phyloP scores from a whole-genome alignment of 2,113 vertebrate genomes.

The Stercorarius parasiticus region DNA sequence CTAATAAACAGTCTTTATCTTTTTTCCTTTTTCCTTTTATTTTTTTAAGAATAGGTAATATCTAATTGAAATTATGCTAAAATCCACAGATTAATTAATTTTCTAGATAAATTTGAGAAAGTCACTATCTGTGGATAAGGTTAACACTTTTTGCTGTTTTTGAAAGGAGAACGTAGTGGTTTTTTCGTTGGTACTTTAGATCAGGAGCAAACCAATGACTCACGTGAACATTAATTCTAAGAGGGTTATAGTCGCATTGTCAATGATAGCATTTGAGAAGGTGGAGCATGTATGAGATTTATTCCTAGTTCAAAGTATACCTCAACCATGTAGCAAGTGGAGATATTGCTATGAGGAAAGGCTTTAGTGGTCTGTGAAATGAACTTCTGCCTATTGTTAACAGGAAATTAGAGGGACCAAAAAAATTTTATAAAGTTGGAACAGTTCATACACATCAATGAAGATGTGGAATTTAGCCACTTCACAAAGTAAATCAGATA shows the following conservation, averaged over 20 bases:
- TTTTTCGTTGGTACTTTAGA: background rate
- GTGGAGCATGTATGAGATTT: background rate
- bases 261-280: background rate
- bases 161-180: background rate
- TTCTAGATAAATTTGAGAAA: slow-evolving; percentile 11
- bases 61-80: background rate
- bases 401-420: background rate
- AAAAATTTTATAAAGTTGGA: background rate
- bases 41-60: background rate
- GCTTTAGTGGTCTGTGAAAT: background rate
- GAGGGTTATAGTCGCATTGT: background rate
- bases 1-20: background rate
- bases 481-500: background rate
- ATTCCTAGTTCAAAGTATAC: background rate
- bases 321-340: background rate
- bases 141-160: background rate
- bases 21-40: background rate
- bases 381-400: background rate
- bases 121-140: background rate
- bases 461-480: background rate
- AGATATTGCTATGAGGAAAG: background rate
- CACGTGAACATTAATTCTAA: background rate
- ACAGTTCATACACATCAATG: background rate
- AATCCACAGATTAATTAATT: background rate
- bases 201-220: background rate